These are phyloP conservation scores for Coptodon rendalli DNA, from an alignment of 2,113 vertebrate species.

Conservation along the genomic window DNA sequence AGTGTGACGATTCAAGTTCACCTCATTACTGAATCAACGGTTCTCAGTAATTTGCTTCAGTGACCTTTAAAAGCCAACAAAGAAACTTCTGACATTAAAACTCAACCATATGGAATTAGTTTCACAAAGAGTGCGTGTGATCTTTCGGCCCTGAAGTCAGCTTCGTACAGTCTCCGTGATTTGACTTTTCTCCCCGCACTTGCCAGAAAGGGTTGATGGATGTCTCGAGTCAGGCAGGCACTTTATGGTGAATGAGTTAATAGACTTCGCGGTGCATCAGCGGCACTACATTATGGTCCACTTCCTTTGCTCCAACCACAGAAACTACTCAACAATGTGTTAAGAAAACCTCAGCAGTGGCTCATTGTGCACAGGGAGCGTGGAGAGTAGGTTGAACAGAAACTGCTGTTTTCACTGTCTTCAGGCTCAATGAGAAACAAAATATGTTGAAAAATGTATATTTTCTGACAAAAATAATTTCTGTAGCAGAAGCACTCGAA, in stretches of 20 bases:
- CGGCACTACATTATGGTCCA: not conserved
- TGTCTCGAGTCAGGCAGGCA: not conserved
- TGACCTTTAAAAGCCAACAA: slow-evolving; percentile 55
- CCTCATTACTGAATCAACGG: slow-evolving; percentile 26
- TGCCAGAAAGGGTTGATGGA: slow-evolving; percentile 1
- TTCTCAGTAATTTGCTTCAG: slow-evolving; percentile 24
- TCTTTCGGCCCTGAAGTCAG: not conserved
- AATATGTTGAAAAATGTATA: not conserved
- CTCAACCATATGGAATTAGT: slow-evolving; percentile 14
- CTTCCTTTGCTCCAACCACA: not conserved
- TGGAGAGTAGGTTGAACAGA: not conserved
- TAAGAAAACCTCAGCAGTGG: not conserved
- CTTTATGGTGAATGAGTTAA: slow-evolving; percentile 27
- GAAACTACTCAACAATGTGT: slow-evolving; percentile 16
- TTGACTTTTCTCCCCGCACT: not conserved
- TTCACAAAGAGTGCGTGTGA: not conserved
- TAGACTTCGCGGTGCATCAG: not conserved
- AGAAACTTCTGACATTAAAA: slow-evolving; percentile 42
- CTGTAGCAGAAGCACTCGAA: not conserved
- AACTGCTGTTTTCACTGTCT: not conserved
- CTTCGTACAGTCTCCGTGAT: not conserved
- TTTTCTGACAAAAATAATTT: not conserved
- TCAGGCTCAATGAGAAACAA: not conserved
- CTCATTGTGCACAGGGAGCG: not conserved
- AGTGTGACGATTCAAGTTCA: slow-evolving; percentile 2